phyloP scores from a whole-genome alignment of 2,113 vertebrate species.

The Paramormyrops kingsleyae region DNA sequence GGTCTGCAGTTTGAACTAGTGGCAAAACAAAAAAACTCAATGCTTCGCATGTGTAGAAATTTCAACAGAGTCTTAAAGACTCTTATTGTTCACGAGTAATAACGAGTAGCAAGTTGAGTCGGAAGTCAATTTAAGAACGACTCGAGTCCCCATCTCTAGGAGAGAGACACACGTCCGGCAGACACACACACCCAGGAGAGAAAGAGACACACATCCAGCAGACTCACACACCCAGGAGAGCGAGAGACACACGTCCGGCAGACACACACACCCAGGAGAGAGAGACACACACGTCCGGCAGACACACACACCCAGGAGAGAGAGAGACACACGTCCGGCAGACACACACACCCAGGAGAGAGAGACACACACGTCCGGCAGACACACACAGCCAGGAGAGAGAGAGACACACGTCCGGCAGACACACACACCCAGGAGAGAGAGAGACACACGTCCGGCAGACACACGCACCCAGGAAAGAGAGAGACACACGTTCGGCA shows the following conservation, averaged over 20 bases:
- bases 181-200: no score
- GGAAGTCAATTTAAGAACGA: no score
- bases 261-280: background rate
- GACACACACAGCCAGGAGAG: background rate
- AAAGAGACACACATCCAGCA: background rate
- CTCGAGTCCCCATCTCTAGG: background rate
- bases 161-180: background rate
- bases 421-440: no score
- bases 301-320: background rate
- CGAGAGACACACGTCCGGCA: background rate
- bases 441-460: no score
- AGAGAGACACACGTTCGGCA: background rate
- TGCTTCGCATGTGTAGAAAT: no score
- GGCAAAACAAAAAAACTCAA: no score
- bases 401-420: no score
- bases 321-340: background rate
- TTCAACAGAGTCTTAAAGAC: no score
- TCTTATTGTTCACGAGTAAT: no score
- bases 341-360: background rate
- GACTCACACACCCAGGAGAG: background rate
- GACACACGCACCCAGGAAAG: background rate
- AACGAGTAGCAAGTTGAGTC: no score
- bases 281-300: background rate
- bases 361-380: background rate
- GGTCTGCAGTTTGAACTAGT: no score